These are phyloP conservation scores for Plestiodon gilberti DNA, from an alignment of 2,113 vertebrate genomes.

Conservation along the genomic window DNA sequence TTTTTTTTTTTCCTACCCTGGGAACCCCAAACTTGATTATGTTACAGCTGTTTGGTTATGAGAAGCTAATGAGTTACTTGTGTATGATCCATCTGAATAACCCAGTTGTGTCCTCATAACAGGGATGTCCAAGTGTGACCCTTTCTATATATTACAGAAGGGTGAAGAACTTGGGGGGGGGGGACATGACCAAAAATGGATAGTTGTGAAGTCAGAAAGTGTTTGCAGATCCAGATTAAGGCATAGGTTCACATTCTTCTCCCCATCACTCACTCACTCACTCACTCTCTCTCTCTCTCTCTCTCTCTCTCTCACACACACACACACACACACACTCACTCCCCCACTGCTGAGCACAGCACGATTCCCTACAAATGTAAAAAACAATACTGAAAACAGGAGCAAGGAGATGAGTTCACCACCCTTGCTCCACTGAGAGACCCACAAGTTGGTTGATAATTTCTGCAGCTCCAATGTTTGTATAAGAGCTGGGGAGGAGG, in stretches of 20 bases:
- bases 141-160: background rate
- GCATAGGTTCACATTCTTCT: background rate
- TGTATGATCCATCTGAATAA: too few relatives aligned
- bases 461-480: background rate
- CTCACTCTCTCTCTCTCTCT: background rate
- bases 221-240: background rate
- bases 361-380: too few relatives aligned
- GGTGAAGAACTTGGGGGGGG: background rate
- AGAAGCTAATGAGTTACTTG: too few relatives aligned
- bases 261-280: background rate
- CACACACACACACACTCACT: too few relatives aligned
- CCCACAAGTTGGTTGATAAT: background rate
- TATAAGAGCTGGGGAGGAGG: too few relatives aligned
- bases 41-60: background rate
- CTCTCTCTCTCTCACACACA: too few relatives aligned
- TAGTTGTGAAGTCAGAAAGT: background rate
- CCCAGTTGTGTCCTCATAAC: too few relatives aligned
- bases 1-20: background rate
- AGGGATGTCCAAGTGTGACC: background rate
- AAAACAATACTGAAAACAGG: too few relatives aligned
- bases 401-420: too few relatives aligned
- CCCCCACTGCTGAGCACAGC: too few relatives aligned
- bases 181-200: background rate
- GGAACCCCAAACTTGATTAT: background rate
- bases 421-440: conserved; percentile 10